Base-by-base conservation (phyloP, 2,888 invertebrate genomes). In the Drosophila formosana region DNA sequence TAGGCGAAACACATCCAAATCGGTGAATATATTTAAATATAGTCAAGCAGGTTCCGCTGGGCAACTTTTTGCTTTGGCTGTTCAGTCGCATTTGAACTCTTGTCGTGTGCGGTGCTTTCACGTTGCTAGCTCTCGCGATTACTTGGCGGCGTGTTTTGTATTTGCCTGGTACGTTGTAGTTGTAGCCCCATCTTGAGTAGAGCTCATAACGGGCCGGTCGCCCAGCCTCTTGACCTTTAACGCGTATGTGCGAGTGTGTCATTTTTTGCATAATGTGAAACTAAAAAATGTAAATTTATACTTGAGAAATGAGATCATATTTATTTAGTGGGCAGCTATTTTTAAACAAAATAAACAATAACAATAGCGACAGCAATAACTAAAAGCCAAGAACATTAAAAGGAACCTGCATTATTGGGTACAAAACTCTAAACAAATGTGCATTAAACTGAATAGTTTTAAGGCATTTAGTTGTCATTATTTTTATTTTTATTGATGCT, bases 241-340 rank as follows among this genome's bases (percentile, higher is more conserved):
- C 66, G 43, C n/a, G 51, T 55, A 25, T 46, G 47, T 69, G 60
- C 53, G 46, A 18, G 25, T 39, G 41, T 63, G 56, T 49, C 56
- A 75, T 65, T 75, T 86, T 86, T 85, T 82, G 85, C 87, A 88
- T 85, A 82, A 72, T 76, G 71, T 74, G 63, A 81, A 75, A 64
- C 30, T 47, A 32, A 60, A 70, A 51, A 51, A 69, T 78, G 68
- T 71, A 67, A 80, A 75, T 78, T 82, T 70, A 76, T 75, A 57
- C 66, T 67, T 60, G 41, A 47, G 52, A 79, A 88, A 89, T 89
- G 85, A 89, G 88, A 89, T 88, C 88, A 88, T 78, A n/a, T 55
- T 28, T 75, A 43, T 58, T 6, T 23, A 43, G 51, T 39, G 30
- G 49, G 52, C 39, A 34, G 51, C 84, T 82, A 82, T 82, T 83